Evolutionary conservation across 1,140 invertebrate species (phyloP), one percentile per base, ranked within the genome.

Genomic region (Habropoda laboriosa): DNA sequence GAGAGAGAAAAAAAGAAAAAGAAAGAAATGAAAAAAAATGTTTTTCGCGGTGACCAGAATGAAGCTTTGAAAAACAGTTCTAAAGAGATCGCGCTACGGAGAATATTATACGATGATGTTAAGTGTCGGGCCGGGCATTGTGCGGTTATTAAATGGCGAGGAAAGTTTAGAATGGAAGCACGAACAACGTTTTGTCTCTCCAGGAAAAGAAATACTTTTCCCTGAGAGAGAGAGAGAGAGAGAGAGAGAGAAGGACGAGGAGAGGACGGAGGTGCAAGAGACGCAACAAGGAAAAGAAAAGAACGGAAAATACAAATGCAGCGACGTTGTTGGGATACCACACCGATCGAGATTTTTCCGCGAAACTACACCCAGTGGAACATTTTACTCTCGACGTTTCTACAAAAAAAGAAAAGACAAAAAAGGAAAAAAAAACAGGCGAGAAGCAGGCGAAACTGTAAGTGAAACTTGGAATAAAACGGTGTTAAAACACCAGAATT

Each of bases 61-160:
- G 45, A 38, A 70, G 66, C 32, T 71, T n/a, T 40, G 49, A 32
- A 49, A 70, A 78, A 68, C 57, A 71, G n/a, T 61, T 71, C 32
- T 24, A 35, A 61, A 40, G 55, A 51, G 45, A 24, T 42, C 8
- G 61, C 55, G 4, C 30, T 8, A 0, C 4, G 67, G 21, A 27
- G 47, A 71, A 71, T 47, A 78, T 78, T 49, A 47, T 24, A 27
- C 64, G 40, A 27, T 13, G 66, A 21, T 30, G 35, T 42, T 60
- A 71, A 71, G 55, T 38, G 42, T 35, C 4, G 27, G 21, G 32
- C 32, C n/a, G n/a, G n/a, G 73, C 40, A 53, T 76, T 55, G 49
- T 27, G 63, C n/a, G 38, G 58, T 64, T 51, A 63, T 68, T 68
- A 76, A 76, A 68, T 47, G 63, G 51, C n/a, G 16, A 67, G 74